Evolutionary conservation across 2,797 vertebrate species (phyloP).

Genomic region (Helostoma temminkii): DNA sequence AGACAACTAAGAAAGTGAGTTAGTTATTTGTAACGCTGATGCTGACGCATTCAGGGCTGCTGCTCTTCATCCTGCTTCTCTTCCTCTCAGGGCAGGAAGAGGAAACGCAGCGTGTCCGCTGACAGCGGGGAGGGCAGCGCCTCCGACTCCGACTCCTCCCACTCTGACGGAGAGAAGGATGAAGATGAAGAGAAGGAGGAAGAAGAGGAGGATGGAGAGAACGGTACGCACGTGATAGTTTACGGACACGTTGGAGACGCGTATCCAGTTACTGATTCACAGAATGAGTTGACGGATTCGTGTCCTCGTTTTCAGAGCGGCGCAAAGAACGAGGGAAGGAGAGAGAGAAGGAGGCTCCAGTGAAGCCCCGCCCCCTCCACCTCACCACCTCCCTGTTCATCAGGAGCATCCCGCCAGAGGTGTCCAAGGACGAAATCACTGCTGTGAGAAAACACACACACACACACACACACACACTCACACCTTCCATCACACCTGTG

Average conservation of each 20-base stretch:
- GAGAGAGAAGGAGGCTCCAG: conserved; percentile 76
- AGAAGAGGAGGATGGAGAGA: conserved; percentile 67
- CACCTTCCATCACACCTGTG: background rate
- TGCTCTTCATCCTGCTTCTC: conserved; percentile 14
- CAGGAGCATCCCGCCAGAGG: conserved; percentile 90
- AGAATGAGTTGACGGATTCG: background rate
- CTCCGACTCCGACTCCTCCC: conserved; percentile 87
- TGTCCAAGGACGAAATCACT: conserved; percentile 91
- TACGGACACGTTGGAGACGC: background rate
- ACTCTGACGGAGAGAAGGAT: conserved; percentile 81
- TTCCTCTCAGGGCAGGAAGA: conserved; percentile 79
- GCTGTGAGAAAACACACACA: conserved; percentile 77
- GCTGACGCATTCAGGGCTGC: accelerated
- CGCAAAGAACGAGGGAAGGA: conserved; percentile 80
- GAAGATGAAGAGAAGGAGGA: conserved; percentile 72
- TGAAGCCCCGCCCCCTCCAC: conserved; percentile 88
- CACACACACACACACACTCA: background rate
- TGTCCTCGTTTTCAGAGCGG: conserved; percentile 31
- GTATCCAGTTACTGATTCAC: background rate
- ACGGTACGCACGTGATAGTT: conserved; percentile 10
- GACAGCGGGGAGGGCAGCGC: conserved; percentile 89
- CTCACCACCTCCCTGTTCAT: conserved; percentile 93
- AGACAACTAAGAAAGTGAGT: conserved; percentile 65
- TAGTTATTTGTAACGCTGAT: accelerated
- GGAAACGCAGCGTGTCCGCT: conserved; percentile 86